phyloP scores from a whole-genome alignment of 1,140 invertebrate genomes.

The Caenorhabditis briggsae region DNA sequence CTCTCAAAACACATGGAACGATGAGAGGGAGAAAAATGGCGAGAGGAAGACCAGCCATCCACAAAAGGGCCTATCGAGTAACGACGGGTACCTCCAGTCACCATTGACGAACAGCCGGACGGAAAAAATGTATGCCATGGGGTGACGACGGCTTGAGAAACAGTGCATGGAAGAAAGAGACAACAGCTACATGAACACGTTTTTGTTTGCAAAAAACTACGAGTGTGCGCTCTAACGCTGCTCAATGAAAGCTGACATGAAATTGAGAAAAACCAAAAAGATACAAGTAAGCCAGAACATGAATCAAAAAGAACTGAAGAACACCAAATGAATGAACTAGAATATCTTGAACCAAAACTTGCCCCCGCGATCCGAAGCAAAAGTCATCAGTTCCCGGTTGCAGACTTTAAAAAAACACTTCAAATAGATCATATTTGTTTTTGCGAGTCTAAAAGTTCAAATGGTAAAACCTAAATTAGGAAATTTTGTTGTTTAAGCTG shows the following conservation, averaged over 20 bases:
- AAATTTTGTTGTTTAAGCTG: background rate
- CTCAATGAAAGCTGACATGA: background rate
- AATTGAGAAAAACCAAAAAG: background rate
- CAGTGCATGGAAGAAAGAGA: slow-evolving; percentile 9
- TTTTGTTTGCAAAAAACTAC: background rate
- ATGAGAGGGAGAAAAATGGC: background rate
- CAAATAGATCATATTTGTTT: too few species aligned
- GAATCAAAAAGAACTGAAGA: background rate
- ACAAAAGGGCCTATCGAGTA: slow-evolving; percentile 52
- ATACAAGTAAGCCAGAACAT: background rate
- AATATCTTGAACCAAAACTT: background rate
- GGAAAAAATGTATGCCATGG: slow-evolving; percentile 27
- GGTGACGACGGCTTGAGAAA: slow-evolving; percentile 16
- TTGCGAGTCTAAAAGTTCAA: too few species aligned
- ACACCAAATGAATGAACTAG: background rate
- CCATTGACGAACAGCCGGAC: slow-evolving; percentile 51
- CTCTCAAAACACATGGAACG: slow-evolving; percentile 31
- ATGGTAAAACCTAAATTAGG: background rate
- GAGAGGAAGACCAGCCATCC: slow-evolving; percentile 12
- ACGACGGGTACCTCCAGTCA: slow-evolving; percentile 53
- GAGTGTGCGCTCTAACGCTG: background rate
- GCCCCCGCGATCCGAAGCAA: too few species aligned
- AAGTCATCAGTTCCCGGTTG: too few species aligned
- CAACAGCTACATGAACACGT: background rate
- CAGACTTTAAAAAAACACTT: too few species aligned